Conservation (phyloP, 2,113 vertebrate species). For the Gymnarchus niloticus region DNA sequence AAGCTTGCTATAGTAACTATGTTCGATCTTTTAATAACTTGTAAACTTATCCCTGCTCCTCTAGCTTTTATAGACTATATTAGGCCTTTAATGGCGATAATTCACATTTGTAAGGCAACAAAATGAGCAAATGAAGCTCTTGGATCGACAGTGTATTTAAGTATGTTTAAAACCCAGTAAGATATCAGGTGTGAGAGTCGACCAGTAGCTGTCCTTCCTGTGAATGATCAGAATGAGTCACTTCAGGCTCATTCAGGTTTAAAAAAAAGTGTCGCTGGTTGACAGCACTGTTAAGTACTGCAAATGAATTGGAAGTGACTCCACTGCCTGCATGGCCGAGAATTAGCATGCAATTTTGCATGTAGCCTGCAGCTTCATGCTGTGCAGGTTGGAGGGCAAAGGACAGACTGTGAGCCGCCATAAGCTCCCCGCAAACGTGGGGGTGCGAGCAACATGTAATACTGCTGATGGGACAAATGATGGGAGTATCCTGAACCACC, state of each 20-base stretch:
- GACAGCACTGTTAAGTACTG: conserved; percentile 26
- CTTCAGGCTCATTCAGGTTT: not conserved
- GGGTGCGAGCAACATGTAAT: no score
- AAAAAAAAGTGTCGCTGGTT: conserved; percentile 3
- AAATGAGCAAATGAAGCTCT: not conserved
- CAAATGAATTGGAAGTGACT: not conserved
- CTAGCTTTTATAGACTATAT: not conserved
- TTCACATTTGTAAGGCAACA: not conserved
- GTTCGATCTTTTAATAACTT: no score
- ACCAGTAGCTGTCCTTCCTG: not conserved
- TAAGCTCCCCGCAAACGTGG: not conserved
- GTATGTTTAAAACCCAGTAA: not conserved
- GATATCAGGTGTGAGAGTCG: not conserved
- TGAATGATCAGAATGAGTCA: conserved; percentile 11
- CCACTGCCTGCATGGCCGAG: not conserved
- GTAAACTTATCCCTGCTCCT: not conserved
- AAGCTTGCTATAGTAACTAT: no score
- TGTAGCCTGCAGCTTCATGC: not conserved
- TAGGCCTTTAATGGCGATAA: not conserved
- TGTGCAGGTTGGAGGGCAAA: not conserved
- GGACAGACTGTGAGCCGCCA: not conserved
- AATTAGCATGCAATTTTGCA: not conserved
- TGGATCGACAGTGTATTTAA: not conserved
- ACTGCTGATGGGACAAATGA: no score
- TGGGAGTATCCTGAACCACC: not conserved